Evolutionary conservation across 2,113 vertebrate genomes (phyloP).

Genomic region (Hucho hucho): DNA sequence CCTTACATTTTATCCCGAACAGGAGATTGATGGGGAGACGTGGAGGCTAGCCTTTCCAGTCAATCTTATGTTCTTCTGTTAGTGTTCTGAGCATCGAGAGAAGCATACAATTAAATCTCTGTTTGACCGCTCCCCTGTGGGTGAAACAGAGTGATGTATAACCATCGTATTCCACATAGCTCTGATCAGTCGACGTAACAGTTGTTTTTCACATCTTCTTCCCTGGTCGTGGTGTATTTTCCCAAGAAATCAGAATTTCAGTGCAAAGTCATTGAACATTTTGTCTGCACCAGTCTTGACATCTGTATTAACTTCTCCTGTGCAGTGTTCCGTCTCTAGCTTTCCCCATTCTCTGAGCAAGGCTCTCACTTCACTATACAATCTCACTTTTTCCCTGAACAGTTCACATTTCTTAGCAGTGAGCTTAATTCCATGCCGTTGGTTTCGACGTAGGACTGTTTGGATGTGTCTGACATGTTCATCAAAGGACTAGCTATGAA

Average conservation of each 20-base stretch:
- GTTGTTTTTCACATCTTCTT: slow-evolving; percentile 25
- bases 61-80: background rate
- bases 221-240: slow-evolving; percentile 16
- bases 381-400: slow-evolving; percentile 20
- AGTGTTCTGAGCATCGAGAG: slow-evolving; percentile 25
- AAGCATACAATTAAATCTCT: slow-evolving; percentile 38
- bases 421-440: slow-evolving; percentile 33
- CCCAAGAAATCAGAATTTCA: slow-evolving; percentile 13
- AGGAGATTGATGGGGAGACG: background rate
- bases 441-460: slow-evolving; percentile 11
- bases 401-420: slow-evolving; percentile 39
- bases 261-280: slow-evolving; percentile 5
- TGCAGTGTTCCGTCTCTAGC: background rate
- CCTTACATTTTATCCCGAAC: too few relatives aligned
- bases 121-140: slow-evolving; percentile 21
- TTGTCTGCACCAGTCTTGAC: slow-evolving; percentile 15
- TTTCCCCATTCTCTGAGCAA: background rate
- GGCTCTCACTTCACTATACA: background rate
- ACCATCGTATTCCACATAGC: slow-evolving; percentile 21
- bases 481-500: slow-evolving; percentile 23
- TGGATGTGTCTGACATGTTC: slow-evolving; percentile 24
- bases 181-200: slow-evolving; percentile 22
- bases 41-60: slow-evolving; percentile 16
- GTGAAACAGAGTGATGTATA: slow-evolving; percentile 5
- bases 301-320: too few relatives aligned